Percentiles rank a stretch among this genome's conserved stretches.
phyloP scores from a whole-genome alignment of 2,888 invertebrate genomes.

The Cephus runcator region DNA sequence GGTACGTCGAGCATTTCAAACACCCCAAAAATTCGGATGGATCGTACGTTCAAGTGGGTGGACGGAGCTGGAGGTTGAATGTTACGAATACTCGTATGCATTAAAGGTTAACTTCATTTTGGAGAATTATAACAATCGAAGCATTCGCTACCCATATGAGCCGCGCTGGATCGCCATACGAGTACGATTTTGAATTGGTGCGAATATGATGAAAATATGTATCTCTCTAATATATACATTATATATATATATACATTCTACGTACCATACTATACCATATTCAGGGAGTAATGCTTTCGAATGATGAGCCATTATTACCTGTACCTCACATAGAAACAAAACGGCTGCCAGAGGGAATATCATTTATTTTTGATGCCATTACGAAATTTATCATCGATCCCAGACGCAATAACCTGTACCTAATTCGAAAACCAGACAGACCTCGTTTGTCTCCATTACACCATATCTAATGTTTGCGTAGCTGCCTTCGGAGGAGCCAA shows the following conservation, averaged over 20 bases:
- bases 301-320: too few relatives aligned
- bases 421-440: neutral
- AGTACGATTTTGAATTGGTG: neutral
- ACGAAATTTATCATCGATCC: neutral
- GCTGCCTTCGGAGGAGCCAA: neutral
- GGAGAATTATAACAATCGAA: conserved; percentile 40
- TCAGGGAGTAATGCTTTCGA: too few relatives aligned
- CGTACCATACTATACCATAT: too few relatives aligned
- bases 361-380: neutral
- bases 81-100: conserved; percentile 35
- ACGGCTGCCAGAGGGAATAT: too few relatives aligned
- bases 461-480: neutral
- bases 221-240: neutral
- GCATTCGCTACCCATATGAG: conserved; percentile 5
- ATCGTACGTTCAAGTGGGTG: neutral
- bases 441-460: neutral
- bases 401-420: neutral
- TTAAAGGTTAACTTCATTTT: conserved; percentile 47
- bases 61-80: neutral
- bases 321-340: too few relatives aligned
- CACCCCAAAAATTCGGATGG: neutral
- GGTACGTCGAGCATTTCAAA: neutral
- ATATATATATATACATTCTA: too few relatives aligned
- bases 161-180: neutral
- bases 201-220: neutral